Base-by-base conservation (phyloP, 2,888 invertebrate genomes). In the Lochmaea crataegi region DNA sequence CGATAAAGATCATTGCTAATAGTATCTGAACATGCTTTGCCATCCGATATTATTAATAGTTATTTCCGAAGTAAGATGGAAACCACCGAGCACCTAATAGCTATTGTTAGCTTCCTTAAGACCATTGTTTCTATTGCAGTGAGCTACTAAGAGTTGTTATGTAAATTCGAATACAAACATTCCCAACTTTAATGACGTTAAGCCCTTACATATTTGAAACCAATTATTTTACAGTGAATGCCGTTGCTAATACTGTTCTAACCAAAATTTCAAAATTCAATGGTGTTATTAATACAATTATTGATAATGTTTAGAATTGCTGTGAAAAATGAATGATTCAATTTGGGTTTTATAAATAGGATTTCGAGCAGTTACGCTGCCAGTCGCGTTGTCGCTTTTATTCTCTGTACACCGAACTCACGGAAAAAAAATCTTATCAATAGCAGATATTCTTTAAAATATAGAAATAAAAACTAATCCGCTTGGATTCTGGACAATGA, bases 41-140 rank as follows among this genome's bases (percentile, higher is more conserved):
- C 45, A 14, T 45, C 45, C 14, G 45, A 45, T 45, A 14, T 45
- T 45, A 45, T 45, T 45, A 5, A 12, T 14, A 14, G 14, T 45
- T 12, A 14, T 51, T 14, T 51, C 51, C 16, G 16, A 51, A 51
- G 14, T 14, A 45, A 45, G 51, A n/a, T n/a, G 51, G n/a, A 14
- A 51, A n/a, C 51, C n/a, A 51, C 7, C 14, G 0, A 51, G 7
- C 14, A 12, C 14, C 45, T 51, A 51, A 51, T 51, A 51, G 51
- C 16, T 5, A 51, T 51, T 51, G 51, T 51, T 51, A 51, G 51
- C 14, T 51, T 51, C 51, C 51, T 51, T 51, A 16, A 7, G 51
- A 51, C 51, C n/a, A 51, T 16, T 51, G 51, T 51, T 51, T 51
- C 51, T 51, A 14, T 51, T n/a, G 14, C 51, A 45, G 45, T 45